Evolutionary conservation across 2,888 invertebrate genomes (phyloP), one percentile per base, ranked within the genome.

Genomic region (Cerceris rybyensis): DNA sequence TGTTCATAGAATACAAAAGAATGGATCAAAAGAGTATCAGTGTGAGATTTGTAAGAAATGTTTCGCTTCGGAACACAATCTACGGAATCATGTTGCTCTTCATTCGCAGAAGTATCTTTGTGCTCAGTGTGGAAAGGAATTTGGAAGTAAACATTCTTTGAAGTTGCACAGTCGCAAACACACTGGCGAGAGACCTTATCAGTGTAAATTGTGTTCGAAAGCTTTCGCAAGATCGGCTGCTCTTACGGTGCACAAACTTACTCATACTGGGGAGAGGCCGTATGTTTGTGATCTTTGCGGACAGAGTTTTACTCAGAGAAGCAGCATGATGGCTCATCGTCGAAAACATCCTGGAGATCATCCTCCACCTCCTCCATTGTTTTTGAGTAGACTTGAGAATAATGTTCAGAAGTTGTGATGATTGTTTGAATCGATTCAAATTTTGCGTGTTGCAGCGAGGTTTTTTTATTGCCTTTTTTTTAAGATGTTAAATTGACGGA

Each of bases 211-310:
- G 6, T 88, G 90, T 55, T 7, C 71, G 9, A 90, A 87, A 59
- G 13, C 59, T 5, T 90, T 90, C 28, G 28, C 75, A 0, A 83
- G 82, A 2, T 79, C 71, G 6, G 78, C 77, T 50, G 84, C 86
- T 58, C 88, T 87, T 14, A 88, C 86, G 39, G 79, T 85, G 68
- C 90, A 89, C 55, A 73, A 81, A 0, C 63, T 89, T 0, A 87
- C 79, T 7, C 90, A 90, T 61, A 88, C 87, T 0, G 87, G 85
- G 0, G 77, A 87, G 0, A 83, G 85, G 5, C 87, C 88, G 0
- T 90, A 89, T 79, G 81, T 84, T 43, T 90, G 90, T 54, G 88
- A 90, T 61, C 55, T 89, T 1, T 89, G 91, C 55, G 75, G 70
- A 2, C 84, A 84, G 8, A 70, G 71, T 49, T 90, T 90, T 52